Evolutionary conservation across 2,113 vertebrate species (phyloP).

Genomic region (Lamprotornis superbus): DNA sequence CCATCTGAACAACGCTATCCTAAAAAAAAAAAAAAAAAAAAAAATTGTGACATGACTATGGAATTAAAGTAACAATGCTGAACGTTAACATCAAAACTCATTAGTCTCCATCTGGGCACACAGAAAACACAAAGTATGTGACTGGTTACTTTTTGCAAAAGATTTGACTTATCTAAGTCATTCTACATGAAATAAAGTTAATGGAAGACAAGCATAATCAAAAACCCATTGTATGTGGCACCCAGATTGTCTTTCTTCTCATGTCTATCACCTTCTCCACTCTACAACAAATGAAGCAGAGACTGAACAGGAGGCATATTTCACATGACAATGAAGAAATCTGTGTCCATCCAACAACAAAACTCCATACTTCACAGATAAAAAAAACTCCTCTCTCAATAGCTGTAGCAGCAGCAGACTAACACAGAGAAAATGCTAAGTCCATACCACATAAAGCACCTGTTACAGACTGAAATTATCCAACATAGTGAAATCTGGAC

Average conservation of each 20-base stretch:
- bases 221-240: not conserved
- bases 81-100: not conserved
- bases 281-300: not conserved
- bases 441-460: not conserved
- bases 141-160: not conserved
- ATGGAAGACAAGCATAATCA: not conserved
- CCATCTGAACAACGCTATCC: accelerated
- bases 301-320: not conserved
- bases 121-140: not conserved
- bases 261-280: not conserved
- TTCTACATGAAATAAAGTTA: not conserved
- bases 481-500: not conserved
- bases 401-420: not conserved
- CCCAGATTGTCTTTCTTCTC: not conserved
- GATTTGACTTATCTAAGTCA: not conserved
- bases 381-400: not conserved
- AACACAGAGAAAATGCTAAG: not conserved
- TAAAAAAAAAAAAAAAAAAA: not conserved
- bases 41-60: not conserved
- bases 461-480: not conserved
- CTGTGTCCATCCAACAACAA: not conserved
- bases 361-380: not conserved
- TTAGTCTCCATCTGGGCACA: not conserved
- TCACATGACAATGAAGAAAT: not conserved
- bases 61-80: not conserved